A percentile compares a stretch with the other conserved stretches of the same genome.
Evolutionary conservation across 2,888 invertebrate species (phyloP).

Genomic region (Nomada ruficornis): DNA sequence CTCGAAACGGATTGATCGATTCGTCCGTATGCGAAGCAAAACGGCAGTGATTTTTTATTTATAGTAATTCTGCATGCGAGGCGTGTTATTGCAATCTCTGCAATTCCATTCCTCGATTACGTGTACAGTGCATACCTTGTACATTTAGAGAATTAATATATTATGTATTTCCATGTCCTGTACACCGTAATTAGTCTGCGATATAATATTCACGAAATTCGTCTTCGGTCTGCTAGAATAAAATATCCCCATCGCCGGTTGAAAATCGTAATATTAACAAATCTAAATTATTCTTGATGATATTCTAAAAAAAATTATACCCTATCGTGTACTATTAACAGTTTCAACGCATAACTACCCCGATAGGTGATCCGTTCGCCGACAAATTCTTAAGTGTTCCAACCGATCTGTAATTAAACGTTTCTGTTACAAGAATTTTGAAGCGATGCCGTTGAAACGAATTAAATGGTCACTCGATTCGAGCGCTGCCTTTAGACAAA

Average conservation of each 20-base stretch:
- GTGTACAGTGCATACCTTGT: conserved; percentile 14
- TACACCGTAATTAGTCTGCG: not conserved
- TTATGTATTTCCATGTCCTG: not conserved
- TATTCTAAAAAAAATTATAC: not conserved
- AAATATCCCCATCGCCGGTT: too few species aligned
- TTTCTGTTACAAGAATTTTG: not conserved
- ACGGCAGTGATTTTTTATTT: not conserved
- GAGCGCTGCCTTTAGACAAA: not conserved
- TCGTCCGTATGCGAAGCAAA: not conserved
- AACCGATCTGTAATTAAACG: conserved; percentile 19
- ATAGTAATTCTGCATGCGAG: not conserved
- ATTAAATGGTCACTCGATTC: not conserved
- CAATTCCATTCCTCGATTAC: not conserved
- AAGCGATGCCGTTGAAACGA: not conserved
- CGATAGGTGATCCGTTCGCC: too few species aligned
- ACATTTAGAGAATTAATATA: conserved; percentile 26
- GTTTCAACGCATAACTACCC: too few species aligned
- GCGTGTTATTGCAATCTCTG: not conserved
- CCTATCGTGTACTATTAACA: not conserved
- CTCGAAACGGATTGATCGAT: not conserved
- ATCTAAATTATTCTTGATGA: too few species aligned
- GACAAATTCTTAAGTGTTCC: conserved; percentile 7
- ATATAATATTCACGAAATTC: not conserved
- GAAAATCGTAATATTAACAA: not conserved
- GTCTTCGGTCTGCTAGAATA: not conserved